phyloP scores from a whole-genome alignment of 2,888 invertebrate genomes.

The Ichneumoninae sp. region DNA sequence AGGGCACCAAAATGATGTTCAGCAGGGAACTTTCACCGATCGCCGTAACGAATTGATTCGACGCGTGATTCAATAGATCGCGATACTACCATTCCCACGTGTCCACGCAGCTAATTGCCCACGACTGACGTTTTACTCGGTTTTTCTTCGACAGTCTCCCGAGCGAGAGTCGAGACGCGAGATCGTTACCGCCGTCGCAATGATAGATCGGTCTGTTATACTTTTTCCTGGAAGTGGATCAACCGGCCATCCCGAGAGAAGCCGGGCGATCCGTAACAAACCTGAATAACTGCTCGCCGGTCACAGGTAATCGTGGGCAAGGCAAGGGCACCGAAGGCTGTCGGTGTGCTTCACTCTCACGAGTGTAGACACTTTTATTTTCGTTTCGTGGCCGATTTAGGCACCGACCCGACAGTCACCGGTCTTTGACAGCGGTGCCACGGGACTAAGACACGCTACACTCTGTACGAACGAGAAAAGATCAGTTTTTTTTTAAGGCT shows the following conservation, averaged over 20 bases:
- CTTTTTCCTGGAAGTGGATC: conserved; percentile 57
- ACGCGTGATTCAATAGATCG: not conserved
- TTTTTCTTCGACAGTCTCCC: conserved; percentile 33
- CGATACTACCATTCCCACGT: conserved; percentile 15
- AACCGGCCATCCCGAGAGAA: conserved; percentile 36
- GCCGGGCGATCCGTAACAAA: conserved; percentile 59
- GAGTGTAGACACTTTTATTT: conserved; percentile 70
- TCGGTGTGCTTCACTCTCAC: conserved; percentile 65
- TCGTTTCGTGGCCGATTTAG: conserved; percentile 73
- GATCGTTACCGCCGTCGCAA: conserved; percentile 35
- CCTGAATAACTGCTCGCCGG: conserved; percentile 58
- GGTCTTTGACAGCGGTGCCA: conserved; percentile 50
- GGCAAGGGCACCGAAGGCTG: conserved; percentile 54
- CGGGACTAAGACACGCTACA: conserved; percentile 42
- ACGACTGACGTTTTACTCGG: conserved; percentile 27
- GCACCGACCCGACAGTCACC: conserved; percentile 66
- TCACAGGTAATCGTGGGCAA: conserved; percentile 33
- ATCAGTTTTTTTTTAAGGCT: not conserved
- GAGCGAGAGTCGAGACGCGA: conserved; percentile 5
- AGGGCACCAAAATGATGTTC: conserved; percentile 54
- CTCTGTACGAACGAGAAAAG: not conserved
- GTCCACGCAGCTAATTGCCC: conserved; percentile 4
- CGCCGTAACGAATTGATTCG: conserved; percentile 5
- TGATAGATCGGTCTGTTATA: conserved; percentile 27
- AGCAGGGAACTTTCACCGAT: conserved; percentile 54